Evolutionary conservation across 2,888 invertebrate species (phyloP), one percentile per base, ranked within the genome.

Genomic region (Fragum fragum): DNA sequence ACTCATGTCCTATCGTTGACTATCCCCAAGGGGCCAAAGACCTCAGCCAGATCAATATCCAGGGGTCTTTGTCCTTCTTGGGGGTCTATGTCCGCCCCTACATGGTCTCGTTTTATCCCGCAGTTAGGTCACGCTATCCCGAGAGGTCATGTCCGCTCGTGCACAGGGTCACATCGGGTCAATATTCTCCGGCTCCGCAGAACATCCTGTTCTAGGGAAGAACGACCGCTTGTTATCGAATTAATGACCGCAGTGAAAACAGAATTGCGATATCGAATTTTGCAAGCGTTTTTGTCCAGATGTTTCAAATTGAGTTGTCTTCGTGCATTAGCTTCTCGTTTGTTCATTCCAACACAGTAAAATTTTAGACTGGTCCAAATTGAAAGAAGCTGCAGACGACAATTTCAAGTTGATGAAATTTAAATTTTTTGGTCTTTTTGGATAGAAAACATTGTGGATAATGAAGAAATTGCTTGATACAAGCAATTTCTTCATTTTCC

Each of bases 131-230:
- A 47, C 47, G 47, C n/a, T 47, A 47, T 14, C 47, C 14, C 47
- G 47, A 47, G 47, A 47, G 47, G 47, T 47, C 47, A 47, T 47
- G 47, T 47, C 47, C 47, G 47, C 47, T 14, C 47, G 47, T 47
- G 47, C 47, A 47, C 47, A 16, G 47, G 47, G 47, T 47, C 47
- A 47, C 14, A 9, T 47, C 47, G 47, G 47, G 47, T 47, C 47
- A 47, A n/a, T 18, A n/a, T 36, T 36, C 32, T 36, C 32, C 32
- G 32, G 9, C 32, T 36, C 32, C 32, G 32, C 32, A 9, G 9
- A 16, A 5, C n/a, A 47, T 47, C 14, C 5, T 47, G 47, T 47
- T 47, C 47, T 14, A 9, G 47, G 18, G 47, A 16, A 47, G 47
- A 47, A 47, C n/a, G 47, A 2, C 47, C 47, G 14, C 14, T 47